These are phyloP conservation scores for Ichneumoninae sp. DNA, from an alignment of 2,888 invertebrate species.

Conservation along the genomic window DNA sequence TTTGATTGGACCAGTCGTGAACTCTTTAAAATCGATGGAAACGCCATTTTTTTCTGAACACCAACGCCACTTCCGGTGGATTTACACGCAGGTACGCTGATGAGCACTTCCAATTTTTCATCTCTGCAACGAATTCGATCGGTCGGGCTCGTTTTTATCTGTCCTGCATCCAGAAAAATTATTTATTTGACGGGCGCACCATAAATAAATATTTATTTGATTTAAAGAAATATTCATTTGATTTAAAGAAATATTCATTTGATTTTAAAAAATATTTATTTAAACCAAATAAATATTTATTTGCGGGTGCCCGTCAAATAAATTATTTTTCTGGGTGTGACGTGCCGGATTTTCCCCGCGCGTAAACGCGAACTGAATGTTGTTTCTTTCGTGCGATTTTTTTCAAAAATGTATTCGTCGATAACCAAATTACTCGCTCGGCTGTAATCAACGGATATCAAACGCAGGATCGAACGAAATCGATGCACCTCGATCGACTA, in stretches of 20 bases:
- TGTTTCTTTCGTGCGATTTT: not conserved
- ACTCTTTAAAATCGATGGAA: slow-evolving; percentile 51
- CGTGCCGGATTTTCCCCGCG: slow-evolving; percentile 4
- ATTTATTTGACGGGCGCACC: no score
- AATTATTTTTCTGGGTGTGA: no score
- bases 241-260: no score
- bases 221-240: no score
- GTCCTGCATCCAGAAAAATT: no score
- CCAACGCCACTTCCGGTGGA: slow-evolving; percentile 13
- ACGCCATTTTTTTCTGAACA: slow-evolving; percentile 36
- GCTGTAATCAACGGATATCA: not conserved
- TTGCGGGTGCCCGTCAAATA: no score
- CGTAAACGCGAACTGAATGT: slow-evolving; percentile 28
- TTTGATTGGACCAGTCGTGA: slow-evolving; percentile 31
- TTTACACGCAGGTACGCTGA: slow-evolving; percentile 46
- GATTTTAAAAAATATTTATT: no score
- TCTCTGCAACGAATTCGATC: slow-evolving; percentile 7
- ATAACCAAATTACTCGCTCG: not conserved
- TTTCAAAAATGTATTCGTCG: slow-evolving; percentile 15
- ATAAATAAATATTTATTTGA: no score
- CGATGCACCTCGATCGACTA: not conserved
- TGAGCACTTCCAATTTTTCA: slow-evolving; percentile 38
- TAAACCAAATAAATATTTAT: no score
- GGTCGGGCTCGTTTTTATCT: slow-evolving; percentile 6
- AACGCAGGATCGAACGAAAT: slow-evolving; percentile 3